phyloP scores from a whole-genome alignment of 2,888 invertebrate genomes.

The Charanyca ferruginea region DNA sequence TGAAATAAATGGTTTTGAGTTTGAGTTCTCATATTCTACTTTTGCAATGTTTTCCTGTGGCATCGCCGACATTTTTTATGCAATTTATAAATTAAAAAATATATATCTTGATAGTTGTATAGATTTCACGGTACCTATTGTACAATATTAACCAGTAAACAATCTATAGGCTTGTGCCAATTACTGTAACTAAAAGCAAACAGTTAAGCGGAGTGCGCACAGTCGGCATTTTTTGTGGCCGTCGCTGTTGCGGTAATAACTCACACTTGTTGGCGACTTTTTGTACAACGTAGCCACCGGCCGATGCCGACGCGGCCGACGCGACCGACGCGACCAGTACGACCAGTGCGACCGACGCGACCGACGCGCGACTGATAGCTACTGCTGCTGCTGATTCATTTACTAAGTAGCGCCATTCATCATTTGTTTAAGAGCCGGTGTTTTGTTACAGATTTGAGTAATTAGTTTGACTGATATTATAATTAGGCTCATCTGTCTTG shows the following conservation, averaged over 20 bases:
- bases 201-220: conserved; percentile 8
- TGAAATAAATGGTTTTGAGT: too few relatives aligned
- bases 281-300: conserved; percentile 15
- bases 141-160: conserved; percentile 1
- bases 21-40: neutral
- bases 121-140: neutral
- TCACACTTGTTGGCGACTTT: conserved; percentile 35
- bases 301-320: too few relatives aligned
- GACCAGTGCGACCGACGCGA: conserved; percentile 13
- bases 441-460: conserved; percentile 18
- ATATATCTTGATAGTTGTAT: neutral
- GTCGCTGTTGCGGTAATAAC: conserved; percentile 38
- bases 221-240: conserved; percentile 26
- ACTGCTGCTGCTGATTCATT: conserved; percentile 17
- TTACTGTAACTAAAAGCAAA: conserved; percentile 46
- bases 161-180: conserved; percentile 27
- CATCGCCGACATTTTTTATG: neutral
- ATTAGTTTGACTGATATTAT: conserved; percentile 8
- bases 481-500: conserved; percentile 8
- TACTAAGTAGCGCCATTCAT: conserved; percentile 31
- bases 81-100: neutral
- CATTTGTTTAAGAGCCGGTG: conserved; percentile 24
- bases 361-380: conserved; percentile 17
- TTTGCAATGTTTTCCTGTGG: neutral
- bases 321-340: too few relatives aligned